These are phyloP conservation scores for Arvicanthis niloticus DNA, from an alignment of 2,113 vertebrate species.

Conservation along the genomic window DNA sequence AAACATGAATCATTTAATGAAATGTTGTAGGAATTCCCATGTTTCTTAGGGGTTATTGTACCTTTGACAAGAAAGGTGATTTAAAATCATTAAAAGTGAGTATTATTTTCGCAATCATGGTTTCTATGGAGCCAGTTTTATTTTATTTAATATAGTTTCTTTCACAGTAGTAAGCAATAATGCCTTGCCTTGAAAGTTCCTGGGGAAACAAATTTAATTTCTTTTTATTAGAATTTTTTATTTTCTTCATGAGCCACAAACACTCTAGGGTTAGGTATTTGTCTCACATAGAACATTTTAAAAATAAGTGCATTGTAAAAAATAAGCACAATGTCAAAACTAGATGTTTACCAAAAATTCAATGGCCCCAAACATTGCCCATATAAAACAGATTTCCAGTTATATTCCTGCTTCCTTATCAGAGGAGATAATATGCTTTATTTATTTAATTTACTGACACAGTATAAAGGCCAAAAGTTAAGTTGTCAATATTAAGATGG, in stretches of 20 bases:
- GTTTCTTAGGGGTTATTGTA: background rate
- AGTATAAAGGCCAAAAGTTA: conserved; percentile 40
- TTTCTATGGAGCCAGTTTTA: background rate
- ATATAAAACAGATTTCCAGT: conserved; percentile 38
- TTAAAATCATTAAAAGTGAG: background rate
- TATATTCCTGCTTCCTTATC: background rate
- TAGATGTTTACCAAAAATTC: background rate
- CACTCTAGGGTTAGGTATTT: background rate
- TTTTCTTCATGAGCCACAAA: conserved; percentile 10
- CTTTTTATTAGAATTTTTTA: conserved; percentile 49
- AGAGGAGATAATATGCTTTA: background rate
- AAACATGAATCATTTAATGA: background rate
- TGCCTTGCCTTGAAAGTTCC: background rate
- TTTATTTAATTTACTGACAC: conserved; percentile 28
- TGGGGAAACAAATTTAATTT: background rate
- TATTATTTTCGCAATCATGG: background rate
- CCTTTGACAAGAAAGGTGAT: background rate
- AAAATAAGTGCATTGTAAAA: conserved; percentile 10
- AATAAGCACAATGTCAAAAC: background rate
- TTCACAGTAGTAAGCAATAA: conserved; percentile 25
- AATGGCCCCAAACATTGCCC: background rate
- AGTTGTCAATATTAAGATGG: conserved; percentile 55
- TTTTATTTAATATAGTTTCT: background rate
- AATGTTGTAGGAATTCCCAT: background rate
- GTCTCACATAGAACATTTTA: background rate